Base-by-base conservation (phyloP, 1,140 invertebrate genomes). In the Brachionus rotundiformis region DNA sequence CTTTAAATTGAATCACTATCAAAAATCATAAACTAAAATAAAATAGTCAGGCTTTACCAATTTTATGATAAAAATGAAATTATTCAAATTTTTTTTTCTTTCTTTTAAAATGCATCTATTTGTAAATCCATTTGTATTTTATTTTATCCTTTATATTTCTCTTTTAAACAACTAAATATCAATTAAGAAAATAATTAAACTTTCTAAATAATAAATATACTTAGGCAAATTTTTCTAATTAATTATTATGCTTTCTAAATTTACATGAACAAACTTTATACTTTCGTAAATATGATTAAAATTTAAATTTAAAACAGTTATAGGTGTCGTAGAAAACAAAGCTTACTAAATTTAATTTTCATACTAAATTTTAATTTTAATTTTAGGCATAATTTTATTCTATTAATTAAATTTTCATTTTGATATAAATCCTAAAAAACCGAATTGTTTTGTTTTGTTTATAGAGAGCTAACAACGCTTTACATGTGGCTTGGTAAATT, bases 241-340 rank as follows among this genome's bases (percentile, higher is more conserved):
- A 54, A 54, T 16, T 19, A 54, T 54, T 54, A 54, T 54, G n/a
- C 19, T 7, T 7, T 54, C 23, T 1, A 19, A 54, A 54, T 54
- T 54, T 54, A 54, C 47, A 54, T 54, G 47, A 54, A 54, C 23
- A 54, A 54, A 54, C 19, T 54, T 54, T 7, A 7, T 19, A 54
- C 8, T 19, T 54, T 54, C 5, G 16, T 19, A 54, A 19, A 54
- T 54, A 54, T 54, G 4, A 54, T 54, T 54, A 8, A 54, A 54
- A 54, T 54, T 54, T 19, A 54, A 54, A 54, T 54, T 54, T 54
- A 19, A 54, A 54, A 54, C 47, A 54, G 47, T 54, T 54, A 54
- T 54, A 19, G n/a, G n/a, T 16, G 47, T 19, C 47, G n/a, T 6
- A n/a, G 19, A 16, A 54, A 54, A 19, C 7, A 23, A 1, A 54